A percentile compares a stretch with the other conserved stretches of the same genome.
phyloP scores from a whole-genome alignment of 2,797 vertebrate species.

The Xenentodon cancila region DNA sequence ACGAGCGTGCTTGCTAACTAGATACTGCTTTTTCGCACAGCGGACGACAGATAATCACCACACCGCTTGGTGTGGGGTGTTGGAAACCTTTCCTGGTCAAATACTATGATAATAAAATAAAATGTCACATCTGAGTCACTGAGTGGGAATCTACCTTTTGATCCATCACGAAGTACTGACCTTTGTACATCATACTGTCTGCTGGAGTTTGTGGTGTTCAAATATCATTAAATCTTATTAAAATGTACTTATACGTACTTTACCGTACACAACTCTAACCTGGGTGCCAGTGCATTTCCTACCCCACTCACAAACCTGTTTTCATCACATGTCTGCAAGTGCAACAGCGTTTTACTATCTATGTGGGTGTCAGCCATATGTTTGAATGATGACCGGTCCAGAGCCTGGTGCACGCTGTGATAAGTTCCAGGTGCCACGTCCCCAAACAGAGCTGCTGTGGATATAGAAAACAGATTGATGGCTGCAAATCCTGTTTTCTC shows the following conservation, averaged over 20 bases:
- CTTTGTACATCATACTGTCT: conserved; percentile 2
- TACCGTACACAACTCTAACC: neutral
- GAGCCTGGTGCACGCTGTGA: conserved; percentile 13
- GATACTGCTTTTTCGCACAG: neutral
- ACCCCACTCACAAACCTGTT: conserved; percentile 11
- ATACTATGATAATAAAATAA: conserved; percentile 18
- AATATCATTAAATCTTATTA: too few species aligned
- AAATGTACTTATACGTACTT: neutral
- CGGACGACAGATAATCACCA: conserved; percentile 9
- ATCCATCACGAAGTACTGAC: conserved; percentile 26
- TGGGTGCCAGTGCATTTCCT: neutral
- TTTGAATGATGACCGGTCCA: neutral
- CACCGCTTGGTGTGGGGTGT: conserved; percentile 4
- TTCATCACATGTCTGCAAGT: conserved; percentile 12
- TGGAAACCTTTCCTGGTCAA: conserved; percentile 14
- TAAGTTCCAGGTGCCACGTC: neutral
- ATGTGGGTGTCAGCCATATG: neutral
- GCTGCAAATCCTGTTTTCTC: conserved; percentile 16
- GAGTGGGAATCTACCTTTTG: conserved; percentile 8
- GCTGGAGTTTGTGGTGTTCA: conserved; percentile 6
- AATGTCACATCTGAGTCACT: conserved; percentile 25
- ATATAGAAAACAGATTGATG: conserved; percentile 28
- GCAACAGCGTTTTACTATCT: conserved; percentile 3
- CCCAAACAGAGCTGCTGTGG: conserved; percentile 24
- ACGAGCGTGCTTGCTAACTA: too few species aligned